Evolutionary conservation across 2,888 invertebrate species (phyloP).

Genomic region (Agrilus cyanescens): DNA sequence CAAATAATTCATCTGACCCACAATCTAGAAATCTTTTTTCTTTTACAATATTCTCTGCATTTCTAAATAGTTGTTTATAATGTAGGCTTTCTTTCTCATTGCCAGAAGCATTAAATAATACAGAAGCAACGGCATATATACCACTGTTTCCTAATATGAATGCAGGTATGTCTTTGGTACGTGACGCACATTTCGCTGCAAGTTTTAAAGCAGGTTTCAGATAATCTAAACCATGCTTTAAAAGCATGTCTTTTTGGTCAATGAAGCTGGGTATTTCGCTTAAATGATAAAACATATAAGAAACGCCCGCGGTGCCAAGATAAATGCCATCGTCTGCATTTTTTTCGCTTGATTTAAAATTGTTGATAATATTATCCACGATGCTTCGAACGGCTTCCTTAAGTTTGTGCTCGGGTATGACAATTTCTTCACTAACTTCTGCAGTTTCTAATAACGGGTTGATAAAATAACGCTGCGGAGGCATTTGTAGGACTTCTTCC

Average conservation of each 20-base stretch:
- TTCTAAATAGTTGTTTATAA: constrained; percentile 33
- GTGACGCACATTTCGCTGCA: constrained; percentile 35
- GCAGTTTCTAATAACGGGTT: too few relatives aligned
- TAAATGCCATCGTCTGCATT: constrained; percentile 51
- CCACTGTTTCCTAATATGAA: constrained; percentile 75
- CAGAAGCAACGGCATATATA: constrained; percentile 59
- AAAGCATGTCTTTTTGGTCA: constrained; percentile 35
- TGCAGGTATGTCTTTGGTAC: constrained; percentile 47
- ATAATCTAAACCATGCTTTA: constrained; percentile 50
- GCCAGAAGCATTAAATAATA: constrained; percentile 43
- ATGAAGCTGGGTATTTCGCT: constrained; percentile 43
- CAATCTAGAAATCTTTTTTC: constrained; percentile 45
- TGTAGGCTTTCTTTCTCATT: constrained; percentile 29
- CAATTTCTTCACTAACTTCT: too few relatives aligned
- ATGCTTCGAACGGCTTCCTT: constrained; percentile 13
- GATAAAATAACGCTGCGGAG: too few relatives aligned
- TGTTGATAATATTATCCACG: constrained; percentile 23
- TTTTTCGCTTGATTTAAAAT: constrained; percentile 27
- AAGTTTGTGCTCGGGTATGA: neutral
- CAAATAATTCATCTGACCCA: constrained; percentile 74
- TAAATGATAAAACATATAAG: constrained; percentile 65
- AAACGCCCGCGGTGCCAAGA: constrained; percentile 57
- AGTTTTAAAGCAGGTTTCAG: constrained; percentile 48
- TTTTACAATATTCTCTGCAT: constrained; percentile 37
- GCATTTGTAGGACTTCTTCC: too few relatives aligned